Evolutionary conservation across 2,797 vertebrate genomes (phyloP), one percentile per base, ranked within the genome.

Genomic region (Arnoldichthys spilopterus): DNA sequence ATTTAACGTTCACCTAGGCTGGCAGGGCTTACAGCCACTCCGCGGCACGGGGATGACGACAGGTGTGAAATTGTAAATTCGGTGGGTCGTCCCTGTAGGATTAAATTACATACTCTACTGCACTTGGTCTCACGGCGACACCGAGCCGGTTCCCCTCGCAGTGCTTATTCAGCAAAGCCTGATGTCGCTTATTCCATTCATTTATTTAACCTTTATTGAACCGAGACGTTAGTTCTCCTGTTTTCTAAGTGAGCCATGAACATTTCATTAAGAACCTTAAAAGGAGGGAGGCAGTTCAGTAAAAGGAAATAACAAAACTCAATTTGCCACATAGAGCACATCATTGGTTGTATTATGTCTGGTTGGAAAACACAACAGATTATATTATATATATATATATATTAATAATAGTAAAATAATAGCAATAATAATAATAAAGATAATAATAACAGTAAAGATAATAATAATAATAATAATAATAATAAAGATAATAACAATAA

Each of bases 1-100:
- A 73, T 81, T 74, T 81, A 76, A 70, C 40, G 69, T 59, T 12
- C 20, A 51, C 26, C 72, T 73, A 15, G 63, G 75, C 47, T 64
- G 72, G 54, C 49, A 62, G 62, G 80, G 74, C 80, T 32, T 20
- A 7, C 20, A 43, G 75, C 72, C 72, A 77, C 74, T 26, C 16
- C 22, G 11, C 74, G 61, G 63, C 74, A 66, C 45, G 0, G 72
- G 73, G 76, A 71, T 78, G 80, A 56, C 40, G 30, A 69, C 51
- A 47, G 26, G 62, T 67, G 62, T 67, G 45, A 26, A 47, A 37
- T 53, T 59, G 18, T 54, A 20, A 66, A 64, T 72, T 24, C 43
- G 59, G 28, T 49, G 37, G 62, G 12, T 24, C 43, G 22, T 71
- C 54, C 45, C n/a, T 56, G 32, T 49, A 16, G 56, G 34, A 56